Evolutionary conservation across 2,888 invertebrate genomes (phyloP), one percentile per base, ranked within the genome.

Genomic region (Brenthis hecate): DNA sequence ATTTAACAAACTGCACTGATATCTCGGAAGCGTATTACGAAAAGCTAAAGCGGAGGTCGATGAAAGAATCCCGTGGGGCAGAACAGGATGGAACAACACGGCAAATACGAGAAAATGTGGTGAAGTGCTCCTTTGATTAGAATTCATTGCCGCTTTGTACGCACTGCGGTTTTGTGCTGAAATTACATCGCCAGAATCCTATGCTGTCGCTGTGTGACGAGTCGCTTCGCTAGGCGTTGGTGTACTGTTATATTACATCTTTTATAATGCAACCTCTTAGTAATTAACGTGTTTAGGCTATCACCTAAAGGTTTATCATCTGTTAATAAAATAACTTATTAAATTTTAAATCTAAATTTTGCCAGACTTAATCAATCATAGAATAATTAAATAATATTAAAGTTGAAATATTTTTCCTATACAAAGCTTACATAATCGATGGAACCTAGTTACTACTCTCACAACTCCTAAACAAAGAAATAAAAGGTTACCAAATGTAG

Each of bases 71-170:
- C 56, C 55, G 63, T 53, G 65, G 68, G 71, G 57, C 32, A 54
- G 51, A 62, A 53, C 57, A 65, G 65, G 62, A 66, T 56, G 56
- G 65, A 66, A 65, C 62, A 68, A 64, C 70, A 66, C 58, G 64
- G 65, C 57, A 61, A 68, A 71, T 71, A 65, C 68, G 65, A 70
- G 69, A 71, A 72, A 72, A 73, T 71, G 67, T 70, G 67, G 70
- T 63, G 66, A 58, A 73, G 70, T 68, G 64, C 65, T 63, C 56
- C 71, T 73, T 74, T 74, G 74, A 76, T 76, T 75, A 73, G 73
- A 68, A 76, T 76, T 69, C 73, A 76, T 73, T 74, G 73, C 69
- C 72, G 64, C 75, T 73, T 76, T 74, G 73, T 75, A 68, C 72
- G 70, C 70, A 68, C 56, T 70, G 72, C 72, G 68, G 72, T 56